Conservation (phyloP, 1,140 invertebrate species). For the Drosophila teissieri region DNA sequence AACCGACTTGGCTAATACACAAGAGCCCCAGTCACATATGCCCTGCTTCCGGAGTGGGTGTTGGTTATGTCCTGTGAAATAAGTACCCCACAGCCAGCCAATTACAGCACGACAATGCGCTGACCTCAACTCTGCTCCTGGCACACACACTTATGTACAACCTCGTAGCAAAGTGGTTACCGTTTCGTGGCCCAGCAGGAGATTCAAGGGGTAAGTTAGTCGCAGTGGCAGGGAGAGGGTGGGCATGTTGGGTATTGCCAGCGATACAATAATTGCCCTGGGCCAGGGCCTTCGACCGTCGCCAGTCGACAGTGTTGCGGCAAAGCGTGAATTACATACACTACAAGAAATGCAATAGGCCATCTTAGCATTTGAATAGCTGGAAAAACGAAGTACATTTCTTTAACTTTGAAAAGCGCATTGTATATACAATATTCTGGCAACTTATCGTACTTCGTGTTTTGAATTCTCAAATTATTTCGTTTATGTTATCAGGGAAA, state of each 20-base stretch:
- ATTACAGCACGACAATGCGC: conserved; percentile 45
- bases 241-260: conserved; percentile 38
- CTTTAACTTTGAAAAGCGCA: too few relatives aligned
- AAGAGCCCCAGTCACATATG: conserved; percentile 17
- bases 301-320: conserved; percentile 70
- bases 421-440: too few relatives aligned
- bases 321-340: conserved; percentile 64
- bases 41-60: conserved; percentile 9
- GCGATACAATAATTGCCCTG: conserved; percentile 83
- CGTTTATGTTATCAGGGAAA: too few relatives aligned
- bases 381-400: not conserved
- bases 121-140: conserved; percentile 41
- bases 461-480: too few relatives aligned
- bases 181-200: conserved; percentile 23
- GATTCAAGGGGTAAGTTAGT: conserved; percentile 10
- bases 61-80: conserved; percentile 28
- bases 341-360: conserved; percentile 25
- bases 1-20: conserved; percentile 3
- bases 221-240: conserved; percentile 8
- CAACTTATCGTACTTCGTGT: too few relatives aligned
- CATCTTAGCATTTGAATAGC: not conserved
- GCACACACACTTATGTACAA: conserved; percentile 6
- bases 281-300: conserved; percentile 46
- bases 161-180: conserved; percentile 28
- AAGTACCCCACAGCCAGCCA: conserved; percentile 26